phyloP scores from a whole-genome alignment of 2,113 vertebrate genomes.

The Hyla sarda region DNA sequence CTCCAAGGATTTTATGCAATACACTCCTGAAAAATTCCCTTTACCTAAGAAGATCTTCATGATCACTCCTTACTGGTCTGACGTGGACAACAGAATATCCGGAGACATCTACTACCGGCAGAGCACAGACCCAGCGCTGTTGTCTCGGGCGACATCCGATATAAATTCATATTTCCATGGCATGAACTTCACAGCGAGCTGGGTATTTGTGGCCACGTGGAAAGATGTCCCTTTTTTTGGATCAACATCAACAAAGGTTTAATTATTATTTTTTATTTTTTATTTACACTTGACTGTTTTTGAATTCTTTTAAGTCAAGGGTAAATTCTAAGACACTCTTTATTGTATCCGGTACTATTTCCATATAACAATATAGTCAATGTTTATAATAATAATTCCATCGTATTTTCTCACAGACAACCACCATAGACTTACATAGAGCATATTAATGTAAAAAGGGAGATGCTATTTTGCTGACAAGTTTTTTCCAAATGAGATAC shows the following conservation, averaged over 20 bases:
- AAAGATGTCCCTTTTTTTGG: slow-evolving; percentile 66
- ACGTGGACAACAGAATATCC: slow-evolving; percentile 63
- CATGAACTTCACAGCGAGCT: slow-evolving; percentile 30
- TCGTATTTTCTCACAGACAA: too few relatives aligned
- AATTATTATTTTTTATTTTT: too few relatives aligned
- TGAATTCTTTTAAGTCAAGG: too few relatives aligned
- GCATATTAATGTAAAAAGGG: too few relatives aligned
- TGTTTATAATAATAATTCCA: too few relatives aligned
- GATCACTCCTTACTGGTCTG: slow-evolving; percentile 67
- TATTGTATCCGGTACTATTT: too few relatives aligned
- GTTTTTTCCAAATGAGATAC: too few relatives aligned
- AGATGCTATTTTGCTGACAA: too few relatives aligned
- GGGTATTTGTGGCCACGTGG: slow-evolving; percentile 75
- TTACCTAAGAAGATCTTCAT: slow-evolving; percentile 35
- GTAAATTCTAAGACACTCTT: too few relatives aligned
- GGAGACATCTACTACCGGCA: slow-evolving; percentile 66
- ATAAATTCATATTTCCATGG: slow-evolving; percentile 67
- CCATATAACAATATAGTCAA: too few relatives aligned
- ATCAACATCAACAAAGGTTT: slow-evolving; percentile 60
- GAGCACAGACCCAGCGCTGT: not conserved
- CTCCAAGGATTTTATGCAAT: not conserved
- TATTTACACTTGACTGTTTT: too few relatives aligned
- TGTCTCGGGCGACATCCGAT: slow-evolving; percentile 62
- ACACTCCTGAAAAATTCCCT: slow-evolving; percentile 62
- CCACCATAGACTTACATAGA: too few relatives aligned